A percentile compares a stretch with the other conserved stretches of the same genome.
Conservation (phyloP, 1,140 invertebrate species). For the Lutraria rhynchaena region DNA sequence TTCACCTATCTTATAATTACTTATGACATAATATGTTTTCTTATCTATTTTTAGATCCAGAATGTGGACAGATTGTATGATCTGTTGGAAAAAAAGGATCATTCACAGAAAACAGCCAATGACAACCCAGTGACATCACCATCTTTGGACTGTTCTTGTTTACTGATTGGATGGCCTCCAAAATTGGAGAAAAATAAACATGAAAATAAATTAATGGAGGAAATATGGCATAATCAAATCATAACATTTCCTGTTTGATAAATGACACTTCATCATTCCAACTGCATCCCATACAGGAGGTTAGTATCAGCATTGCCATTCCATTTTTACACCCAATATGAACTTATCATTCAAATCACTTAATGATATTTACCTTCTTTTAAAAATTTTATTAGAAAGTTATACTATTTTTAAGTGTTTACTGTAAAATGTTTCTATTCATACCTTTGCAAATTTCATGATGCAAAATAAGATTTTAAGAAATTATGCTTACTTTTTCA, state of each 20-base stretch:
- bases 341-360: too few relatives aligned
- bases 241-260: conserved; percentile 41
- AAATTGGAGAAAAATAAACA: conserved; percentile 30
- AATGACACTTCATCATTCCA: neutral
- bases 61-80: conserved; percentile 20
- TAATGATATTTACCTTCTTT: too few relatives aligned
- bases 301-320: too few relatives aligned
- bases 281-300: conserved; percentile 34
- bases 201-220: conserved; percentile 44
- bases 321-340: too few relatives aligned
- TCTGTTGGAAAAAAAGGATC: neutral
- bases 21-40: neutral
- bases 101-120: conserved; percentile 8
- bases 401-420: too few relatives aligned
- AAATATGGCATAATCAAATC: conserved; percentile 48
- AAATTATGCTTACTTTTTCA: too few relatives aligned
- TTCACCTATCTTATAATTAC: neutral
- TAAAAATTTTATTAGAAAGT: too few relatives aligned
- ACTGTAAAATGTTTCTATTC: too few relatives aligned
- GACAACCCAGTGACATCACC: conserved; percentile 48
- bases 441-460: too few relatives aligned
- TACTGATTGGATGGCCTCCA: conserved; percentile 48
- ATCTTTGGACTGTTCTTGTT: conserved; percentile 28
- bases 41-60: conserved; percentile 38
- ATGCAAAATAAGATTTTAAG: too few relatives aligned